Evolutionary conservation across 2,113 vertebrate species (phyloP), one percentile per base, ranked within the genome.

Genomic region (Tachysurus fulvidraco): DNA sequence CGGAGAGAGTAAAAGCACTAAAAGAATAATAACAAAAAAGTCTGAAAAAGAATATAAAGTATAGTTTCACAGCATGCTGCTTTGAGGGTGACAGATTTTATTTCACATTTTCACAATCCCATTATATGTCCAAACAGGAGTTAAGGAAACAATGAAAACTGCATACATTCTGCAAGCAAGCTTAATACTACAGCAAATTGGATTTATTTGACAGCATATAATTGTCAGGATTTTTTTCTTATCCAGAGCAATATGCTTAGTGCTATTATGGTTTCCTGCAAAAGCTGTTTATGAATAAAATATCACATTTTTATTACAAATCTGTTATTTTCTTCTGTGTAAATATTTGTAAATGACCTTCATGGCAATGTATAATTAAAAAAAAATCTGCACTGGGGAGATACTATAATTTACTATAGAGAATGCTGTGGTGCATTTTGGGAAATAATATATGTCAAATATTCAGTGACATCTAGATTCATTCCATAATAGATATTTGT

Each of bases 181-280:
- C 52, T 76, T 30, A 64, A 41, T 89, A 81, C 60, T 82, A 87
- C 57, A 59, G 62, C 80, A 71, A 81, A 46, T 59, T 17, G 44
- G 50, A 82, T 84, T 84, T 84, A 59, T 57, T 12, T 57, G 65
- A 86, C 10, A 64, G 55, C 85, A 73, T 77, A 73, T 30, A 55
- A 79, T 86, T 80, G 54, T 25, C n/a, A 86, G 67, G n/a, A 67
- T 80, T 71, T 62, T 84, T 84, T 69, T 65, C 65, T 84, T 74
- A 52, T 64, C 6, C 54, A 44, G 16, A 77, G 76, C 62, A 79
- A 41, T 69, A 65, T 60, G 54, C 19, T 25, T 81, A 41, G 21
- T 60, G 85, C 71, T 62, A 57, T 86, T 79, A 74, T 73, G 50
- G 76, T 84, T 79, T 55, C 30, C 14, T 41, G 50, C 30, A 77